A percentile compares a stretch with the other conserved stretches of the same genome.
These are phyloP conservation scores for Drosophila dunni DNA, from an alignment of 1,140 invertebrate genomes.

Conservation along the genomic window DNA sequence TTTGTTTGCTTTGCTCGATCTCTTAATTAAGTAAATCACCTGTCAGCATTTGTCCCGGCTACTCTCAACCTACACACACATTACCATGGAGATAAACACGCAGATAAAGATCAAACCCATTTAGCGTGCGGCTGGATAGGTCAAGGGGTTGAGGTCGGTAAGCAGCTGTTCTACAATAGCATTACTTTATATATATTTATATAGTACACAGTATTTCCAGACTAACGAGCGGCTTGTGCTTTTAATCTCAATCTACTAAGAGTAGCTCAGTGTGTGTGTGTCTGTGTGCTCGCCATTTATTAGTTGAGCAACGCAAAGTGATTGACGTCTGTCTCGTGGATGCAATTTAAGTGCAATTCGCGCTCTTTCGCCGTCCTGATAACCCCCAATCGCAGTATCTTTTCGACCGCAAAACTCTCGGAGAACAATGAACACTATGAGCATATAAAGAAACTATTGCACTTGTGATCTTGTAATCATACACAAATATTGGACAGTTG, in stretches of 20 bases:
- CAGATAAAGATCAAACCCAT: conserved; percentile 45
- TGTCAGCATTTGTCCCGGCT: conserved; percentile 44
- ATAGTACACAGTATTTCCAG: conserved; percentile 27
- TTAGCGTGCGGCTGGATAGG: conserved; percentile 25
- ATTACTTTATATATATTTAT: neutral
- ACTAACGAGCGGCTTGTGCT: conserved; percentile 62
- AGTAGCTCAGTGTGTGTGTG: conserved; percentile 16
- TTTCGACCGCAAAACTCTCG: conserved; percentile 55
- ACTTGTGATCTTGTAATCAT: conserved; percentile 4
- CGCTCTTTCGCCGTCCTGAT: conserved; percentile 59
- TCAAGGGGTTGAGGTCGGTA: conserved; percentile 57
- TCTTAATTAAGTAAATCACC: conserved; percentile 43
- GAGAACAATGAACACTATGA: conserved; percentile 14
- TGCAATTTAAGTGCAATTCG: conserved; percentile 81
- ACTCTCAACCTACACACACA: conserved; percentile 21
- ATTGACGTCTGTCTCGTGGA: conserved; percentile 79
- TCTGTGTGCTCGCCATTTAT: conserved; percentile 42
- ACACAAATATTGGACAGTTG: conserved; percentile 19
- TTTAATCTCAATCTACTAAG: conserved; percentile 60
- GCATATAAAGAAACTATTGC: too few relatives aligned
- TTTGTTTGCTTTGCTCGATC: neutral
- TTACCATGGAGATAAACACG: neutral
- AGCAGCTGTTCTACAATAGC: conserved; percentile 48
- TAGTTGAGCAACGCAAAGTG: conserved; percentile 70
- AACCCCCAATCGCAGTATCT: conserved; percentile 37